Base-by-base conservation (phyloP, 2,113 vertebrate genomes). In the Scytalopus superciliaris region DNA sequence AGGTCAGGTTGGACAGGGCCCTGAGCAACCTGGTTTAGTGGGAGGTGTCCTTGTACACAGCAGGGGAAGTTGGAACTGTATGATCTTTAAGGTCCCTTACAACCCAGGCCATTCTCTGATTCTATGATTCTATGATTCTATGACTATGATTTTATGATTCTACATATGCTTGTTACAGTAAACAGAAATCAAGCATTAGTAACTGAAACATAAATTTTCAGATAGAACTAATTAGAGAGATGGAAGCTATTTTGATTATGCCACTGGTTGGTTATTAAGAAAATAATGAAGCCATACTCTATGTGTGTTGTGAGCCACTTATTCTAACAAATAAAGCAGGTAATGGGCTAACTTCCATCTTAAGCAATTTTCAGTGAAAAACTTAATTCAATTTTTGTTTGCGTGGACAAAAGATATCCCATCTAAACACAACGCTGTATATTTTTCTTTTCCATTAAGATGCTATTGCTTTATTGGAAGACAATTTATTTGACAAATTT, bases 221-320 rank as follows among this genome's bases (percentile, higher is more conserved):
- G 52, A 83, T 31, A 87, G 52, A 87, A 85, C 23, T 25, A 75
- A 64, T 60, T 64, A 76, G 64, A 81, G 72, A 90, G 64, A 79
- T 31, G 24, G 57, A 60, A 69, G 35, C 25, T 79, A 14, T 60
- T 91, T 90, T 94, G 57, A 95, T 80, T 90, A 69, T 14, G 10
- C 10, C 42, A 68, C 56, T 91, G 66, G n/a, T 69, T 94, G 87
- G n/a, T 69, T 91, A 60, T 91, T 78, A 86, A 67, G 37, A 89
- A 69, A 69, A 35, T 63, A 11, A 90, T 49, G 39, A 76, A 93
- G 18, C 4, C 16, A 86, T 64, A n/a, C 24, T 45, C 13, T 85
- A 6, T 55, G n/a, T 60, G 18, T 40, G 11, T 15, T 45, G 42
- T 31, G 35, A 84, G 19, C 42, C 33, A 53, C 31, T 67, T 73